Evolutionary conservation across 2,888 invertebrate species (phyloP).

Genomic region (Lasioglossum morio): DNA sequence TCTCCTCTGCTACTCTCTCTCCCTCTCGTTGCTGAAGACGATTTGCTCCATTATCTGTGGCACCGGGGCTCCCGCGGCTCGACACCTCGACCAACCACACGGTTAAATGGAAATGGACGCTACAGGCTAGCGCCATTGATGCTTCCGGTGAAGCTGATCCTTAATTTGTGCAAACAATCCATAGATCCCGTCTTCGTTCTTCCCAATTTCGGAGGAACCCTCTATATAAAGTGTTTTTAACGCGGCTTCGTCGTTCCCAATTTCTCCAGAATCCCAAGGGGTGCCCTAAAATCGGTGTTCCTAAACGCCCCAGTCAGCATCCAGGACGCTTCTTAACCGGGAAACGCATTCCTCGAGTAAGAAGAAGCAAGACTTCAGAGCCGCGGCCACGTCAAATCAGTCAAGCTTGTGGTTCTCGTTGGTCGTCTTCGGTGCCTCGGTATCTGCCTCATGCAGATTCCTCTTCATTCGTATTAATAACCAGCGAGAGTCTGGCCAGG

Average conservation of each 20-base stretch:
- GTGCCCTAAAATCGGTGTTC: neutral
- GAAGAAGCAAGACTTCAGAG: neutral
- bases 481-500: slow-evolving; percentile 31
- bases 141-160: neutral
- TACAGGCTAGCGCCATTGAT: neutral
- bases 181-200: neutral
- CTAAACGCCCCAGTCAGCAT: neutral
- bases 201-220: neutral
- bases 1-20: neutral
- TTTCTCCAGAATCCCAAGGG: neutral
- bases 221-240: neutral
- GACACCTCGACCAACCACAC: neutral
- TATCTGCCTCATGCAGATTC: slow-evolving; percentile 57
- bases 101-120: neutral
- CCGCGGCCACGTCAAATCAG: slow-evolving; percentile 12
- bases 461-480: slow-evolving; percentile 62
- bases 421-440: slow-evolving; percentile 16
- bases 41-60: slow-evolving; percentile 5
- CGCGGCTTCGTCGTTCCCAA: neutral
- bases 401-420: slow-evolving; percentile 1
- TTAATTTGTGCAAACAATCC: neutral
- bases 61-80: neutral
- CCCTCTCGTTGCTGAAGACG: neutral
- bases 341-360: neutral
- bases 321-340: neutral